Conservation (phyloP, 2,113 vertebrate genomes). For the Rhombomys opimus region DNA sequence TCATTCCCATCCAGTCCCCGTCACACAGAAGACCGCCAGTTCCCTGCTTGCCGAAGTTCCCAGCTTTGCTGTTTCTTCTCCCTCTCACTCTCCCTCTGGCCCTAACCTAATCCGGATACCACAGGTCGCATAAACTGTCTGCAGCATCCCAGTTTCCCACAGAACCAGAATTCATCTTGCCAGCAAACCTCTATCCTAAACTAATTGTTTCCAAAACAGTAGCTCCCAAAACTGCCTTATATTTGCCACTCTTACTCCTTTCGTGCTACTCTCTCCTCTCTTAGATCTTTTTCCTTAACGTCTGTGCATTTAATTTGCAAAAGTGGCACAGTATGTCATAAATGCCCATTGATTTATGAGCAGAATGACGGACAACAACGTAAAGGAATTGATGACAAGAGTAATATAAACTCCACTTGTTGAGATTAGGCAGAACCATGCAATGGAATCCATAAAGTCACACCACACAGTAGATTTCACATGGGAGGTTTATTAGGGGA, state of each 20-base stretch:
- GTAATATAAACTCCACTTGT: not conserved
- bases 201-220: not conserved
- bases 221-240: not conserved
- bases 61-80: too few species aligned
- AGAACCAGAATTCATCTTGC: not conserved
- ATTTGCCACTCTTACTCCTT: not conserved
- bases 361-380: not conserved
- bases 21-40: not conserved
- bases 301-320: not conserved
- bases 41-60: not conserved
- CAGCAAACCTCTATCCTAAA: not conserved
- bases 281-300: not conserved
- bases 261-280: not conserved
- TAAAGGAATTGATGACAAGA: conserved; percentile 11
- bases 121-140: not conserved
- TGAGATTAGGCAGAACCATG: too few species aligned
- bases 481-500: too few species aligned
- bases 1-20: not conserved
- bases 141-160: not conserved
- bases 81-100: not conserved
- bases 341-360: not conserved
- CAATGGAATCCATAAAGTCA: too few species aligned
- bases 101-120: not conserved
- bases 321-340: not conserved
- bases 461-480: too few species aligned